Conservation (phyloP, 2,888 invertebrate genomes). For the Hirtodrosophila confusa region DNA sequence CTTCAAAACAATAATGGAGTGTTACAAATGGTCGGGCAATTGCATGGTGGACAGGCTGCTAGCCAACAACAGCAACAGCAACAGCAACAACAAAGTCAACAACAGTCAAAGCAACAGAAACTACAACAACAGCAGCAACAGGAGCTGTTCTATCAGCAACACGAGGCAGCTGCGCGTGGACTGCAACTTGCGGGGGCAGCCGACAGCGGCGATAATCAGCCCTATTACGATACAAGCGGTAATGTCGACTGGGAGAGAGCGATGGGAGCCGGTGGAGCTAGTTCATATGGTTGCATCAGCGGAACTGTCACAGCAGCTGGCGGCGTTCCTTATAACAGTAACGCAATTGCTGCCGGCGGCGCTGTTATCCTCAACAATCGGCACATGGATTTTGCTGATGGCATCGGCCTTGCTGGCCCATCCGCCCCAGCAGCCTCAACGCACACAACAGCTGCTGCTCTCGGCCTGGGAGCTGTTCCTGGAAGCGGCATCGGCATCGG, state of each 20-base stretch:
- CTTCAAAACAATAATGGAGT: conserved; percentile 85
- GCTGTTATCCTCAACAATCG: conserved; percentile 67
- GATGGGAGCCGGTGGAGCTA: conserved; percentile 84
- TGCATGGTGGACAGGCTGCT: conserved; percentile 84
- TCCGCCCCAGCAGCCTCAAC: conserved; percentile 68
- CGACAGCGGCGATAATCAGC: conserved; percentile 83
- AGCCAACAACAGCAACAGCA: conserved; percentile 83
- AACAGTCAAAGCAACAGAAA: conserved; percentile 54
- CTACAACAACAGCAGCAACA: conserved; percentile 55
- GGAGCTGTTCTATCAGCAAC: conserved; percentile 62
- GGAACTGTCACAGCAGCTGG: conserved; percentile 79
- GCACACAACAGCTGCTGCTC: conserved; percentile 72
- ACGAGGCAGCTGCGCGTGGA: conserved; percentile 81
- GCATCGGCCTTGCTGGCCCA: conserved; percentile 82
- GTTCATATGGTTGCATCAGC: conserved; percentile 82
- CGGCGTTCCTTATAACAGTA: conserved; percentile 78
- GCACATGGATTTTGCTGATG: conserved; percentile 83
- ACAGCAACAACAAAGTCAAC: conserved; percentile 59
- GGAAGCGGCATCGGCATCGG: conserved; percentile 42
- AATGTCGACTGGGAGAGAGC: conserved; percentile 83
- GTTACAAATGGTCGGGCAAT: conserved; percentile 84
- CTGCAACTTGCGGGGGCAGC: conserved; percentile 66
- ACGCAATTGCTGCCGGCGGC: conserved; percentile 78
- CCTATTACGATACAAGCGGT: conserved; percentile 83
- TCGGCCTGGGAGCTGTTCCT: conserved; percentile 63